Evolutionary conservation across 2,888 invertebrate species (phyloP), one percentile per base, ranked within the genome.

Genomic region (Pammene aurita): DNA sequence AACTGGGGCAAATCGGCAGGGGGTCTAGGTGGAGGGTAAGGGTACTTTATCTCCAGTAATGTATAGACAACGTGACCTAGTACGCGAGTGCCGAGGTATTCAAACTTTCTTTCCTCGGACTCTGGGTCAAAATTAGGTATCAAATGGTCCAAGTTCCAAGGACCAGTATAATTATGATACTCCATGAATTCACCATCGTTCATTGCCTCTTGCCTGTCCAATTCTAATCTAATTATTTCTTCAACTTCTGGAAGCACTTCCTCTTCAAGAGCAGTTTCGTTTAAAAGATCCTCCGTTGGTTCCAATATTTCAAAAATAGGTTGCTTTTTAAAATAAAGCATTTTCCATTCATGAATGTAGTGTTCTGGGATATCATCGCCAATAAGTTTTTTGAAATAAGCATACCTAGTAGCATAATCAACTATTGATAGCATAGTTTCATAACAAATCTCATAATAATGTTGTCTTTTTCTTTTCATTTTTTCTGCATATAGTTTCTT

Each of bases 301-400:
- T 88, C 82, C 4, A 93, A 72, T 63, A 89, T 79, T 73, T 93
- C 93, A 76, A 94, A 92, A 69, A 95, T 92, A 5, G 94, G 90
- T 76, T 94, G 91, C 46, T 88, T 86, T 74, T 90, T 93, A 55
- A 90, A 84, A 77, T 94, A 95, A 55, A 94, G 82, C 18, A 83
- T 84, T 77, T 93, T 94, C 94, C 94, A 94, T 75, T 94, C 92
- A 60, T 90, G 88, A 77, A 93, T 89, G 71, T 93, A 87, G 71
- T 89, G 84, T 56, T 84, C 76, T 0, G 94, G 92, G 44, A 94
- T 88, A 10, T 88, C 85, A 54, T 83, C 85, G n/a, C 78, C 87
- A 50, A 90, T 81, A 10, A 87, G 72, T 66, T 81, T 80, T 73
- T 86, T 90, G 75, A 89, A 94, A 72, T 94, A 93, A 2, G 85